Evolutionary conservation across 2,797 vertebrate species (phyloP), one percentile per base, ranked within the genome.

Genomic region (Mormyrus proboscirostris): DNA sequence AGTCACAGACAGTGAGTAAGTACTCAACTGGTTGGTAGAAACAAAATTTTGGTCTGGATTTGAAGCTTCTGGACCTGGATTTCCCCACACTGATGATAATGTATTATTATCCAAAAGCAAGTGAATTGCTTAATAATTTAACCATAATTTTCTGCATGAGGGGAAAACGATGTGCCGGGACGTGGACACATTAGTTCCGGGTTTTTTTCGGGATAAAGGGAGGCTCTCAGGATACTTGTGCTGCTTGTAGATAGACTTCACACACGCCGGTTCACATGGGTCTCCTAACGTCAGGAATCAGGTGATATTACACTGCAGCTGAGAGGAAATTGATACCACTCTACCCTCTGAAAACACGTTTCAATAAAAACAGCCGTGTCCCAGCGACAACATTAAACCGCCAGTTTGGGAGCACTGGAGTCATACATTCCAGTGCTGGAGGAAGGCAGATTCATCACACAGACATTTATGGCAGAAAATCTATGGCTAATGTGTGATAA

Each of bases 381-480:
- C 41, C 44, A 49, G 44, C 50, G 8, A 83, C 47, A 25, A 12
- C 19, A 83, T 83, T 76, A 83, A 50, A 10, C 7, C 10, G 19
- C 6, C 19, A 22, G 47, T 83, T n/a, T n/a, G 16, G 44, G 38
- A 50, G 79, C 79, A 83, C 79, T 12, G 44, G 1, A 47, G 47
- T 2, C 2, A 8, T 22, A n/a, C 19, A 83, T n/a, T 47, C 2
- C 3, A 0, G 10, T 49, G 47, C 16, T 49, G 79, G 41, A 50
- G 47, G 47, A 83, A 50, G 41, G 12, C 16, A 49, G 79, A 83
- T 83, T 83, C 7, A 83, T 83, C 41, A 47, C 79, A 50, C 16
- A 83, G 79, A 76, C 69, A n/a, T 83, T 83, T n/a, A 83, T 83
- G 79, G 41, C 79, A 83, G 44, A 83, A 22, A 83, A 83, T 49